A percentile compares a stretch with the other conserved stretches of the same genome.
These are phyloP conservation scores for Drosophila neocordata DNA, from an alignment of 1,140 invertebrate species.

Conservation along the genomic window DNA sequence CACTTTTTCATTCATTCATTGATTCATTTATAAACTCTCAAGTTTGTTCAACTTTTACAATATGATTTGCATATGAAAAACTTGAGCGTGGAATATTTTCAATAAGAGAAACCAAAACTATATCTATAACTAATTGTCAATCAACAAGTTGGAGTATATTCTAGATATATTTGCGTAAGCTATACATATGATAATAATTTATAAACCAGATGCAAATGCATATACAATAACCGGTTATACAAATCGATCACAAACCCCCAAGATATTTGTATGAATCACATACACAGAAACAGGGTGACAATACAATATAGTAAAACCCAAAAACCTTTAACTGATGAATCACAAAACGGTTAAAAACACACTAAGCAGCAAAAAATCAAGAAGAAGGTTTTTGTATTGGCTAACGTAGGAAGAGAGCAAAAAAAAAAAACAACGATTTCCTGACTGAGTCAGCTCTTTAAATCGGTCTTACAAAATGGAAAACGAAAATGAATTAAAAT, in stretches of 20 bases:
- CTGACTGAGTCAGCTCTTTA: slow-evolving; percentile 17
- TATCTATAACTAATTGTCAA: not conserved
- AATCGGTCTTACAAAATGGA: not conserved
- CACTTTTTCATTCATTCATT: slow-evolving; percentile 7
- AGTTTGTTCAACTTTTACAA: slow-evolving; percentile 13
- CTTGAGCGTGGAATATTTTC: too few species aligned
- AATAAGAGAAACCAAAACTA: not conserved
- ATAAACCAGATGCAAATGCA: slow-evolving; percentile 28
- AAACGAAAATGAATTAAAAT: slow-evolving; percentile 25
- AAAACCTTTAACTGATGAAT: slow-evolving; percentile 18
- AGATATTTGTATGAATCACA: slow-evolving; percentile 36
- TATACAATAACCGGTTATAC: slow-evolving; percentile 38
- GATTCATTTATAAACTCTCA: not conserved
- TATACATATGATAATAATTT: slow-evolving; percentile 15
- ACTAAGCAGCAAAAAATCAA: not conserved
- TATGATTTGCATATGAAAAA: slow-evolving; percentile 29
- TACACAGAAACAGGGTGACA: slow-evolving; percentile 3
- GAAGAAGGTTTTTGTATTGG: not conserved
- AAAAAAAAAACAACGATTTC: not conserved
- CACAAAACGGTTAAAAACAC: slow-evolving; percentile 16
- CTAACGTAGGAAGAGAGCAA: not conserved
- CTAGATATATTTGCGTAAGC: slow-evolving; percentile 39
- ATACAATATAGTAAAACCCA: slow-evolving; percentile 13
- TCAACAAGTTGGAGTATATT: not conserved
- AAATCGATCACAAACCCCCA: slow-evolving; percentile 26